Evolutionary conservation across 2,113 vertebrate species (phyloP).

Genomic region (Phaethon lepturus): DNA sequence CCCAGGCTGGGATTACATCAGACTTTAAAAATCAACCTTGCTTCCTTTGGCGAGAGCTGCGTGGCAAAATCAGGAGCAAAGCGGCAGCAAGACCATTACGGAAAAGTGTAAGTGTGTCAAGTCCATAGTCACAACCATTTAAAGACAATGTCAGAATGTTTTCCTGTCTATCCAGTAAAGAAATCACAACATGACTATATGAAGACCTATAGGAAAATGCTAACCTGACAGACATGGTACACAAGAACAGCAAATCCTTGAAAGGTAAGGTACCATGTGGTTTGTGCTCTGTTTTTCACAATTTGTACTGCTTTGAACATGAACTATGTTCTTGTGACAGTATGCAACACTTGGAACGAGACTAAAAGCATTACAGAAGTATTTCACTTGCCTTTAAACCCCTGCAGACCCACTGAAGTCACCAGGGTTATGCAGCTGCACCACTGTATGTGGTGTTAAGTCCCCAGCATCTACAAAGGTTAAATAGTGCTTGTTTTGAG

Average conservation of each 20-base stretch:
- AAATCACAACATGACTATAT: background rate
- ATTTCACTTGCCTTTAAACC: constrained; percentile 3
- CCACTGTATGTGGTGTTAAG: background rate
- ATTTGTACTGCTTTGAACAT: background rate
- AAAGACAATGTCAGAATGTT: background rate
- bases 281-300: background rate
- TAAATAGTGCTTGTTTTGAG: background rate
- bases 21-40: background rate
- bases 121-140: background rate
- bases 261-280: background rate
- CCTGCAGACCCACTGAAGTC: background rate
- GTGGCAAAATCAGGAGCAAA: background rate
- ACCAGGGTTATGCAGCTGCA: constrained; percentile 31
- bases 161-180: background rate
- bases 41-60: background rate
- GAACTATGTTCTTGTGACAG: background rate
- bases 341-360: constrained; percentile 8
- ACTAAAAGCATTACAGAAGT: constrained; percentile 16
- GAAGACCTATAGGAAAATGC: background rate
- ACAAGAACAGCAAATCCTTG: background rate
- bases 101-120: background rate
- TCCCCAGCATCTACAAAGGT: background rate
- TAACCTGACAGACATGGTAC: background rate
- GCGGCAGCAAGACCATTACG: background rate
- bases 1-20: background rate